Conservation (phyloP, 2,797 vertebrate genomes). For the Channallabes apus region DNA sequence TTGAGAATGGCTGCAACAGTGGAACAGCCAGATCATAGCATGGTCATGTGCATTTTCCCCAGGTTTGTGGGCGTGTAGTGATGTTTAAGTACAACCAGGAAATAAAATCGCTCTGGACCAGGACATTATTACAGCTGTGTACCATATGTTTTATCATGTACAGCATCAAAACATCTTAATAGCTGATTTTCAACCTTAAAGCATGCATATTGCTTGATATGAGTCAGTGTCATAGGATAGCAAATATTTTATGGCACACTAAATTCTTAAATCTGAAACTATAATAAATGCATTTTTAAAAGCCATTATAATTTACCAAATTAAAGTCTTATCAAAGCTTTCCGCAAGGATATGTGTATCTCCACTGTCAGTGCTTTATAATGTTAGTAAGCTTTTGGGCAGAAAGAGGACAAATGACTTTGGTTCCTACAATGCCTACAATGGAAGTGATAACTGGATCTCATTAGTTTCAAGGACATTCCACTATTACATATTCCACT, state of each 20-base stretch:
- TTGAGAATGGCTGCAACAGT: neutral
- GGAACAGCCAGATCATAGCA: neutral
- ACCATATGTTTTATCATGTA: neutral
- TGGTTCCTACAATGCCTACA: neutral
- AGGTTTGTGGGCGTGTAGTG: neutral
- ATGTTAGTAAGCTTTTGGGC: neutral
- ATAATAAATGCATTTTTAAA: neutral
- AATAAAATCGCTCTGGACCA: neutral
- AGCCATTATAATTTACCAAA: neutral
- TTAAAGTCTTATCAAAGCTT: neutral
- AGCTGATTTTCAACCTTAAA: neutral
- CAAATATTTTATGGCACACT: neutral
- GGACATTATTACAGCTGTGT: neutral
- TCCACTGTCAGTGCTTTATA: neutral
- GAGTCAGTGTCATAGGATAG: neutral
- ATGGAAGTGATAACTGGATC: neutral
- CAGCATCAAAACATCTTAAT: neutral
- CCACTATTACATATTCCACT: neutral
- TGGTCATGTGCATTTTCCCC: neutral
- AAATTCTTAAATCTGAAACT: neutral
- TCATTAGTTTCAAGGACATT: neutral
- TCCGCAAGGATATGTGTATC: neutral
- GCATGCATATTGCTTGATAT: neutral
- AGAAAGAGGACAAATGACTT: neutral
- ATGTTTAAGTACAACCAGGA: neutral